Base-by-base conservation (phyloP, 2,888 invertebrate species). In the Microchrysa polita region DNA sequence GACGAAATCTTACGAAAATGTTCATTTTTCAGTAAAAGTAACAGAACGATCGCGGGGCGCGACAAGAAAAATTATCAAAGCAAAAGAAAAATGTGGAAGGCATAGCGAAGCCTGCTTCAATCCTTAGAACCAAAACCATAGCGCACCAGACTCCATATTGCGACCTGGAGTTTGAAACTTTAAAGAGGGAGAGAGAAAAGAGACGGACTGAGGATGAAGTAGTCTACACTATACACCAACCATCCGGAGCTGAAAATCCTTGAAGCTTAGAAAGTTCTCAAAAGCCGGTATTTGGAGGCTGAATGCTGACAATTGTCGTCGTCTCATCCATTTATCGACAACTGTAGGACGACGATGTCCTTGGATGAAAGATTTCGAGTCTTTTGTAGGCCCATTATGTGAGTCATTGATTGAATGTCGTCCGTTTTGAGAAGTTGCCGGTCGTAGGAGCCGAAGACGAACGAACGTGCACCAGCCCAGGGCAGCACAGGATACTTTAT, bases 381-480 rank as follows among this genome's bases (percentile, higher is more conserved):
- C 73, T 60, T 72, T 75, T 75, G 73, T 75, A 75, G 73, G 75
- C 75, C 74, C 59, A 75, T 74, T 74, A 71, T 75, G 67, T 59
- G 71, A 74, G 74, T 72, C 67, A 75, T 72, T 75, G 75, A 75
- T 75, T 72, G 74, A 73, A 75, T 53, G 72, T 60, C 72, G 18
- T 71, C 52, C n/a, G 22, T 40, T 57, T 34, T 40, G 20, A 59
- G 59, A 22, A 23, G 59, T 14, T 59, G 59, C 23, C 27, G n/a
- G n/a, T n/a, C n/a, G 59, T 27, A 59, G 63, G 22, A 63, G 16
- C 12, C 14, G 44, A 20, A n/a, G 53, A 67, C 67, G 22, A 14
- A 16, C n/a, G n/a, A n/a, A n/a, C n/a, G 40, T 16, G 2, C 14
- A 5, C 42, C 65, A n/a, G n/a, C n/a, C n/a, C n/a, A 42, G 59